phyloP scores from a whole-genome alignment of 2,113 vertebrate species.

The Melanerpes formicivorus region DNA sequence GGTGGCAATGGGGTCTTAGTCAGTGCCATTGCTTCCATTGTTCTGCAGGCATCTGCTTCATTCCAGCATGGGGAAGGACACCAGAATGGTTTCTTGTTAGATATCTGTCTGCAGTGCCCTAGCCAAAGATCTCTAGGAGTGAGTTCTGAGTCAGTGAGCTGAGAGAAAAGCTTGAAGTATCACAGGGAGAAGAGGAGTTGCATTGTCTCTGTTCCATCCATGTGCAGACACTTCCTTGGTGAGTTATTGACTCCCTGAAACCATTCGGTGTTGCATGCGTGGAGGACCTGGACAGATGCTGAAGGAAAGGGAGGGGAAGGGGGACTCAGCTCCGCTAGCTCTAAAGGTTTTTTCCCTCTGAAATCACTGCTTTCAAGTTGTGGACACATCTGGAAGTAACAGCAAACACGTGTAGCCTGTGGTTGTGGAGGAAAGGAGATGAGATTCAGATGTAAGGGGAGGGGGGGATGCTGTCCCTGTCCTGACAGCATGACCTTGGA shows the following conservation, averaged over 20 bases:
- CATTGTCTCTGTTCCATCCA: background rate
- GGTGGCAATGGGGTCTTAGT: background rate
- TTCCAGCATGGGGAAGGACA: conserved; percentile 25
- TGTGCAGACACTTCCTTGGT: accelerated
- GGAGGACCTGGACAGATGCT: background rate
- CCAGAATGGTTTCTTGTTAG: conserved; percentile 14
- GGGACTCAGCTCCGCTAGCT: background rate
- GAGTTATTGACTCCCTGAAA: background rate
- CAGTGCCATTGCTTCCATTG: background rate
- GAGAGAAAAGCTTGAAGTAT: background rate
- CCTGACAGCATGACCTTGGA: conserved; percentile 31
- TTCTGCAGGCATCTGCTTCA: background rate
- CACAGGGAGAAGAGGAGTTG: background rate
- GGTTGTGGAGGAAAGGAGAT: conserved; percentile 17
- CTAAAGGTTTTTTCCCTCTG: background rate
- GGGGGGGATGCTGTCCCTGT: background rate
- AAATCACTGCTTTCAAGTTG: conserved; percentile 54
- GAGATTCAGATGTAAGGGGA: conserved; percentile 17
- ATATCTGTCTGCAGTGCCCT: background rate
- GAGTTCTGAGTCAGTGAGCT: background rate
- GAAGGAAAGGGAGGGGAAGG: background rate
- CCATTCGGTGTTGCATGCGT: background rate
- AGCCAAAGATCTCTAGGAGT: conserved; percentile 42
- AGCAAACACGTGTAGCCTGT: conserved; percentile 52
- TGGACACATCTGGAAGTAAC: conserved; percentile 69